Percentiles rank a stretch among this genome's conserved stretches.
Conservation (phyloP, 2,888 invertebrate species). For the Exephanes ischioxanthus region DNA sequence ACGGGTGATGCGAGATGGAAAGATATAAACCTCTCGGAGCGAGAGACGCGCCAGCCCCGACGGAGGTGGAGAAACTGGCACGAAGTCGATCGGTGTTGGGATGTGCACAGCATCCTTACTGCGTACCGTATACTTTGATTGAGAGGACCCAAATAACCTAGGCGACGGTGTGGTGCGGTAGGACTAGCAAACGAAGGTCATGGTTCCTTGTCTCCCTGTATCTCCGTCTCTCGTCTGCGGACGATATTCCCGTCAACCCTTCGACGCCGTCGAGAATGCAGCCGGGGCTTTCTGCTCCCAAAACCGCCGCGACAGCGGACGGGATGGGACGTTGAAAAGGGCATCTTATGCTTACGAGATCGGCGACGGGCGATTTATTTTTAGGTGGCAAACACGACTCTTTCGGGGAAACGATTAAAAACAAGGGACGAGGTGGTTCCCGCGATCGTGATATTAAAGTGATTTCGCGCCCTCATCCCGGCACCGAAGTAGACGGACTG, state of each 20-base stretch:
- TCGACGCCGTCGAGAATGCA: slow-evolving; percentile 19
- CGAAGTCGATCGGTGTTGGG: neutral
- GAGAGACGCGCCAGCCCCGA: slow-evolving; percentile 32
- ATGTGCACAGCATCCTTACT: neutral
- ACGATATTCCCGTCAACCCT: slow-evolving; percentile 47
- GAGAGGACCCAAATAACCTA: slow-evolving; percentile 30
- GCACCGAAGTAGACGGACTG: slow-evolving; percentile 47
- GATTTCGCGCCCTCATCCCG: slow-evolving; percentile 24
- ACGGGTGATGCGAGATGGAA: slow-evolving; percentile 45
- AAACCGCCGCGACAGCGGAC: slow-evolving; percentile 10
- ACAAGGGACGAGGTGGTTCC: slow-evolving; percentile 8
- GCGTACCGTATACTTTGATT: slow-evolving; percentile 4
- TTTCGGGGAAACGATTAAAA: slow-evolving; percentile 66
- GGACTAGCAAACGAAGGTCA: slow-evolving; percentile 71
- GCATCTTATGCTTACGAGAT: slow-evolving; percentile 11
- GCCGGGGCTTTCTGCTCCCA: slow-evolving; percentile 10
- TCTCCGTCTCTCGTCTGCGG: slow-evolving; percentile 39
- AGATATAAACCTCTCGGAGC: slow-evolving; percentile 40
- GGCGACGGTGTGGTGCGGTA: slow-evolving; percentile 60
- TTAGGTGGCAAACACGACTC: slow-evolving; percentile 54
- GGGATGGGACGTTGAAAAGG: slow-evolving; percentile 15
- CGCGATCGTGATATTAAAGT: slow-evolving; percentile 10
- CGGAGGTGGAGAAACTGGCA: slow-evolving; percentile 8
- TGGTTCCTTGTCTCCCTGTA: slow-evolving; percentile 58
- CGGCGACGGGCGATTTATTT: slow-evolving; percentile 54